Evolutionary conservation across 2,888 invertebrate genomes (phyloP).

Genomic region (Mimachlamys varia): DNA sequence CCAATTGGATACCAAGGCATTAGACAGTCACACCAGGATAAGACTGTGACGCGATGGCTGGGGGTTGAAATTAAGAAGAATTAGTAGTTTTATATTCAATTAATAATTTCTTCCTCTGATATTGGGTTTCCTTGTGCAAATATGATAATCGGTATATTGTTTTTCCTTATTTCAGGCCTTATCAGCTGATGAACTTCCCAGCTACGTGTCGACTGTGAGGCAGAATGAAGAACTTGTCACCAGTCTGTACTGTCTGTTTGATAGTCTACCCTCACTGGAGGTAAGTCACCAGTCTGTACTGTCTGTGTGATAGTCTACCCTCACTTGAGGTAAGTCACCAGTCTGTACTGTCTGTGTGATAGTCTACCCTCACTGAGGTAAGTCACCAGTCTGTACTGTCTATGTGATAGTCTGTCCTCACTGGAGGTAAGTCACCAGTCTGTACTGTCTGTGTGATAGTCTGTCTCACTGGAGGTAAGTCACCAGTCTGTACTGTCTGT

Average conservation of each 20-base stretch:
- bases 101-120: too few relatives aligned
- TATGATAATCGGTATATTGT: too few relatives aligned
- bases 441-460: neutral
- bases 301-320: conserved; percentile 36
- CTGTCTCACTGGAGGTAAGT: neutral
- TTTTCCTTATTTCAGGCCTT: conserved; percentile 65
- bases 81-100: too few relatives aligned
- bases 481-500: neutral
- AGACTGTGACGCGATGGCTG: too few relatives aligned
- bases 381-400: too few relatives aligned
- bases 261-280: conserved; percentile 5
- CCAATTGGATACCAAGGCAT: too few relatives aligned
- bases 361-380: too few relatives aligned
- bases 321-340: neutral
- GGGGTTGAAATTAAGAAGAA: too few relatives aligned
- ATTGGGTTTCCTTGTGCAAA: too few relatives aligned
- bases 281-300: neutral
- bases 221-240: conserved; percentile 71
- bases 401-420: neutral
- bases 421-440: neutral
- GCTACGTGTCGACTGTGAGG: conserved; percentile 72
- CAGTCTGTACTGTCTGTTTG: neutral
- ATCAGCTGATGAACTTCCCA: conserved; percentile 70
- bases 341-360: neutral
- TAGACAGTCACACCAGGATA: too few relatives aligned